Evolutionary conservation across 1,140 invertebrate species (phyloP), one percentile per base, ranked within the genome.

Genomic region (Pantala flavescens): DNA sequence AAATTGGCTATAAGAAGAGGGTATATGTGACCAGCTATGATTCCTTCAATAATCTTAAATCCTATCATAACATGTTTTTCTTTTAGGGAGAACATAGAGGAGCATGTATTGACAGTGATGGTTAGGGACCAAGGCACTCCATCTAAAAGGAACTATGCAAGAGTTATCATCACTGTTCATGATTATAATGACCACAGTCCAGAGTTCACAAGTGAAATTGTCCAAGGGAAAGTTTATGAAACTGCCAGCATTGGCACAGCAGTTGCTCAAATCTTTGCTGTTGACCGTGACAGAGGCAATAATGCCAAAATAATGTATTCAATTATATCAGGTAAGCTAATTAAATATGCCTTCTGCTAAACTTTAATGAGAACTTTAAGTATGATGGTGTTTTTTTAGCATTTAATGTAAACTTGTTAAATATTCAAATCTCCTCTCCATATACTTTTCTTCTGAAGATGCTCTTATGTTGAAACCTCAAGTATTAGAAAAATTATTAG

Each of bases 151-250:
- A 94, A 94, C 81, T 94, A 91, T 80, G 93, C 94, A 1, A 85
- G 94, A 77, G 90, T 97, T 0, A 83, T 89, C 28, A 88, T 97
- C 70, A 88, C 87, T 71, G 92, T 97, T 0, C 87, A 90, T 78
- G 95, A 96, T 83, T 90, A 93, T 77, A 97, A 97, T 82, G 95
- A 97, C 81, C 93, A 96, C 80, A 84, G 89, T 24, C 95, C 95
- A 0, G 89, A 90, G 80, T 96, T 96, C 79, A 89, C 90, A 72
- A 87, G 88, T 36, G 86, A 88, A 78, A 87, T 91, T 70, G 86
- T 93, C 14, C 88, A 92, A 80, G 90, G 89, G 24, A 91, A 91
- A 81, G 88, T 93, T 0, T 91, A 84, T 77, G 92, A 93, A 82
- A 92, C 90, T 2, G 88, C 92, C 7, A 85, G 88, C 0, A 81